Percentiles rank a stretch among this genome's conserved stretches.
phyloP scores from a whole-genome alignment of 2,888 invertebrate species.

The Tridacna gigas region DNA sequence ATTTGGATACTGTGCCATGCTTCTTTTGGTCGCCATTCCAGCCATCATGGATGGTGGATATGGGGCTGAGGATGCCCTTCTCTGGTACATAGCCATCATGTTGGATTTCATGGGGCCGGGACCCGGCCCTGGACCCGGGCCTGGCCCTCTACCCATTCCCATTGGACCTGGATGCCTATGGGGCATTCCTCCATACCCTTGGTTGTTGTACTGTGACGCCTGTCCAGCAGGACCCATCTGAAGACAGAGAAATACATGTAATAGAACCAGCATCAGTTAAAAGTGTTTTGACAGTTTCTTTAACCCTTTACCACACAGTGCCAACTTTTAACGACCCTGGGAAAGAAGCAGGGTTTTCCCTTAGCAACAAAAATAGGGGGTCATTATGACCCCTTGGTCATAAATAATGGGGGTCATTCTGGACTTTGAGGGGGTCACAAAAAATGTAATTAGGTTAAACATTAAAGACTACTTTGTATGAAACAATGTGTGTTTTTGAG shows the following conservation, averaged over 20 bases:
- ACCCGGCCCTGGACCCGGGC: conserved; percentile 73
- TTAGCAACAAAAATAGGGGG: too few species aligned
- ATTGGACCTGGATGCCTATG: conserved; percentile 87
- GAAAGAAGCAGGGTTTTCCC: too few species aligned
- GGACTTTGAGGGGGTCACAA: too few species aligned
- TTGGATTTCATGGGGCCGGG: conserved; percentile 64
- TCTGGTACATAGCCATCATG: conserved; percentile 71
- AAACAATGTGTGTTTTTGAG: too few species aligned
- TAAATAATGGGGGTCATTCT: too few species aligned
- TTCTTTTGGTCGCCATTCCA: conserved; percentile 42
- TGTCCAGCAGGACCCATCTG: conserved; percentile 76
- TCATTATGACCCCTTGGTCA: too few species aligned
- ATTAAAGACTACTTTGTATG: too few species aligned
- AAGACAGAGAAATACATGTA: conserved; percentile 7
- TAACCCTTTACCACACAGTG: neutral
- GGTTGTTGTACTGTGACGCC: conserved; percentile 78
- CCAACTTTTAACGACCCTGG: neutral
- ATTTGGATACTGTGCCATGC: conserved; percentile 74
- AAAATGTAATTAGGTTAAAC: too few species aligned
- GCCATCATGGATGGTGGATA: conserved; percentile 92
- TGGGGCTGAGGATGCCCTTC: conserved; percentile 89
- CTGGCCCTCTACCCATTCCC: conserved; percentile 77
- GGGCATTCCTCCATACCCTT: conserved; percentile 78
- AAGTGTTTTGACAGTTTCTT: too few species aligned
- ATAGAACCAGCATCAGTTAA: too few species aligned